Conservation (phyloP, 1,140 invertebrate genomes). For the Plutomurus gul region DNA sequence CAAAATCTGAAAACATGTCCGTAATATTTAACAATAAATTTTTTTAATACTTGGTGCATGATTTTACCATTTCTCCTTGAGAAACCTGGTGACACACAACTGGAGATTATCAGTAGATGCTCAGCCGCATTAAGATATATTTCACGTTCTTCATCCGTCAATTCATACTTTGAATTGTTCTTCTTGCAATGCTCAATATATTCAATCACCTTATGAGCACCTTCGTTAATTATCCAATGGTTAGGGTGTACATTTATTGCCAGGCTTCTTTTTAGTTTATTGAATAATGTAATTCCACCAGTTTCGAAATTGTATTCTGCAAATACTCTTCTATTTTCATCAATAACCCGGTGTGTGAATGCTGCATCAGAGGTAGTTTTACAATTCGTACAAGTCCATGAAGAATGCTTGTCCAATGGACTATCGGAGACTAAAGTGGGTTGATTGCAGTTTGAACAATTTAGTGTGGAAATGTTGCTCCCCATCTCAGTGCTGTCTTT, state of each 20-base stretch:
- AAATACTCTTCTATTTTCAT: too few species aligned
- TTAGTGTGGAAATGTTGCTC: conserved; percentile 16
- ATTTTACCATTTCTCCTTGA: background rate
- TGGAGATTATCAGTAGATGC: background rate
- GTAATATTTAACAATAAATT: too few species aligned
- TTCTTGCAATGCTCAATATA: background rate
- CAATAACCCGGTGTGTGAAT: too few species aligned
- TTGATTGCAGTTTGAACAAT: background rate
- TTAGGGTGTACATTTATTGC: background rate
- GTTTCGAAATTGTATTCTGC: too few species aligned
- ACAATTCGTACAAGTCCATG: background rate
- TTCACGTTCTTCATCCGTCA: background rate
- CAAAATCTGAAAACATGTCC: background rate
- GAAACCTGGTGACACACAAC: background rate
- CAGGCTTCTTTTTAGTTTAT: background rate
- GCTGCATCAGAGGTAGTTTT: background rate
- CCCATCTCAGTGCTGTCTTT: conserved; percentile 28
- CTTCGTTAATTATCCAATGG: background rate
- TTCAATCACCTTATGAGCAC: background rate
- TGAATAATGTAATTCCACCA: background rate
- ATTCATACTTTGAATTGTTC: background rate
- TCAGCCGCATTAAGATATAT: background rate
- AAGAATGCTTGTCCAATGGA: background rate
- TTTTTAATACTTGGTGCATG: background rate
- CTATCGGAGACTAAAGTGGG: background rate